Evolutionary conservation across 2,888 invertebrate genomes (phyloP).

Genomic region (Galeruca laticollis): DNA sequence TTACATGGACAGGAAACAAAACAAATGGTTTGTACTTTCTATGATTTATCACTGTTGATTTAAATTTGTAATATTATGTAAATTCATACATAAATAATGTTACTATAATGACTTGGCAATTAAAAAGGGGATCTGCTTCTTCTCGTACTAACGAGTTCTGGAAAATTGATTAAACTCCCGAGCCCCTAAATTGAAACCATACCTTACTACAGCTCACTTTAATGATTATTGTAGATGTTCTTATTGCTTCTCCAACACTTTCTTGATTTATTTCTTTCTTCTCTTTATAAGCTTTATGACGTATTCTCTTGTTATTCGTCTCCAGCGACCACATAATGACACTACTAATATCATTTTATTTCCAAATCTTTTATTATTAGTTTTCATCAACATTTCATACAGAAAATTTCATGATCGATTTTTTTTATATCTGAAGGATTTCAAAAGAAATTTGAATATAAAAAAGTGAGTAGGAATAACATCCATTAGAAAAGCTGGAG

Average conservation of each 20-base stretch:
- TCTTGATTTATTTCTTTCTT: background rate
- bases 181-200: slow-evolving; percentile 5
- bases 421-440: too few relatives aligned
- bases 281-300: background rate
- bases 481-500: too few relatives aligned
- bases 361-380: too few relatives aligned
- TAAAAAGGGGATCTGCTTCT: background rate
- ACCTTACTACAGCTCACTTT: background rate
- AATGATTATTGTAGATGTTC: slow-evolving; percentile 9
- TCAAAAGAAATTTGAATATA: too few relatives aligned
- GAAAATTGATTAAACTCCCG: slow-evolving; percentile 4
- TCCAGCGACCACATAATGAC: background rate
- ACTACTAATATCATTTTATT: background rate
- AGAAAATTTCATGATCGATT: too few relatives aligned
- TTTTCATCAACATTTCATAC: too few relatives aligned
- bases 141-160: background rate
- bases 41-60: background rate
- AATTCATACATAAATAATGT: background rate
- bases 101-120: background rate
- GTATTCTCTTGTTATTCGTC: background rate
- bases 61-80: background rate
- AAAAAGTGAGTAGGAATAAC: too few relatives aligned
- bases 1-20: background rate
- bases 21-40: background rate
- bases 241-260: background rate